Base-by-base conservation (phyloP, 2,888 invertebrate genomes). In the Tachystola acroxantha region DNA sequence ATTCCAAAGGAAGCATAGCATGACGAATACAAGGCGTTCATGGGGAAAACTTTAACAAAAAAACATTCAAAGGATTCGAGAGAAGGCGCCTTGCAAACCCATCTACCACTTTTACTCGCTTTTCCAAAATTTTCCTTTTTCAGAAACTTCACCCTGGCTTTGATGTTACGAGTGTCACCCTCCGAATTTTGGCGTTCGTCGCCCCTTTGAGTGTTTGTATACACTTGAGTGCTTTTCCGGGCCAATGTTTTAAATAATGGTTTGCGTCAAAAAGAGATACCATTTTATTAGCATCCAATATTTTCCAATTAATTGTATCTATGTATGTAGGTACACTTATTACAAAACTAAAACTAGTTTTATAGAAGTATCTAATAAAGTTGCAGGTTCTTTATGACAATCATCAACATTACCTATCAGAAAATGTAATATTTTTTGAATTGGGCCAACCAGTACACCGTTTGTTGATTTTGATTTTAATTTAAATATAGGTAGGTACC, bases 91-190 rank as follows among this genome's bases (percentile, higher is more conserved):
- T 63, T 30, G 44, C 40, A 64, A 66, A 59, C 59, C 41, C 56
- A 57, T 52, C 57, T 58, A 55, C 59, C 45, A 45, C 42, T 57
- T 55, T 45, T 43, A 42, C 49, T 49, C 39, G 43, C 39, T 46
- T 47, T 59, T 59, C 50, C 42, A 43, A 48, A 54, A 62, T 53
- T 64, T 69, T 68, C 50, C 48, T 62, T 62, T 56, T 59, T 60
- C 44, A 57, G 64, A 63, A 53, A 63, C 57, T 56, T 55, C 50
- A 46, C 43, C 45, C 5, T 7, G 19, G 48, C 65, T 76, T 77
- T 77, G 73, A 76, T 65, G 71, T 70, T 49, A 51, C 19, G 53
- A 65, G 64, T 53, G 64, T 58, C 61, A 57, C 70, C 71, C 75
- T 64, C 59, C 61, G 62, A 62, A 64, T 62, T 65, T 69, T 54